These are phyloP conservation scores for Enteromius anoplus DNA, from an alignment of 2,797 vertebrate species.

Conservation along the genomic window DNA sequence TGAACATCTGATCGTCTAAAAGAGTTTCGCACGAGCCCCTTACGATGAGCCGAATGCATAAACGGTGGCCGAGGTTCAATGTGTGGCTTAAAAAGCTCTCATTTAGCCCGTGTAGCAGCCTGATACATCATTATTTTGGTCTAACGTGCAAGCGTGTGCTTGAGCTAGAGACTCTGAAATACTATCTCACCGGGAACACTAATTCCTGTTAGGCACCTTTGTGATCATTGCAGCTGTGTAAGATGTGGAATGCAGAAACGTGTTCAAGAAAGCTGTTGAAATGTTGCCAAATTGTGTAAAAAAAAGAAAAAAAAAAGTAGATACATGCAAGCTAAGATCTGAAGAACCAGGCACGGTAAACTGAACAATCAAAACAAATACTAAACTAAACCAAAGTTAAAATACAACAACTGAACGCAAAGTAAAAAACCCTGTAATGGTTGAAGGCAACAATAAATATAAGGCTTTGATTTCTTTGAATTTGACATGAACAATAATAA, in stretches of 20 bases:
- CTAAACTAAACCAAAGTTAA: not conserved
- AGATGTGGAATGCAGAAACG: conserved; percentile 76
- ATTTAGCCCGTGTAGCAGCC: not conserved
- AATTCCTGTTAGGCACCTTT: conserved; percentile 78
- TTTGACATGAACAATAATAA: conserved; percentile 71
- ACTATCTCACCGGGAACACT: conserved; percentile 67
- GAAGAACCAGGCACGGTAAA: conserved; percentile 70
- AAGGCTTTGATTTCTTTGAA: conserved; percentile 84
- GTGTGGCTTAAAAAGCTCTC: not conserved
- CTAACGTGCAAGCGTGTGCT: conserved; percentile 50
- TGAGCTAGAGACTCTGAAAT: conserved; percentile 64
- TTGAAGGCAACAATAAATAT: conserved; percentile 79
- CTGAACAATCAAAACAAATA: conserved; percentile 25
- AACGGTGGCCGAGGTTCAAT: conserved; percentile 1
- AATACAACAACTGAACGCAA: conserved; percentile 47
- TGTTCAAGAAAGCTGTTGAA: conserved; percentile 63
- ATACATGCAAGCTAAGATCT: conserved; percentile 56
- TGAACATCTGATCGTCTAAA: conserved; percentile 48
- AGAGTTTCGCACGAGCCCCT: conserved; percentile 57
- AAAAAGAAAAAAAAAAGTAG: conserved; percentile 49
- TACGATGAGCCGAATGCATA: conserved; percentile 50
- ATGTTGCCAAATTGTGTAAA: conserved; percentile 48
- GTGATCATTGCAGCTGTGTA: conserved; percentile 78
- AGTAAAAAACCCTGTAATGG: conserved; percentile 38
- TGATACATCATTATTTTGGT: conserved; percentile 58